These are phyloP conservation scores for Ectobius pallidus DNA, from an alignment of 2,888 invertebrate species.

Conservation along the genomic window DNA sequence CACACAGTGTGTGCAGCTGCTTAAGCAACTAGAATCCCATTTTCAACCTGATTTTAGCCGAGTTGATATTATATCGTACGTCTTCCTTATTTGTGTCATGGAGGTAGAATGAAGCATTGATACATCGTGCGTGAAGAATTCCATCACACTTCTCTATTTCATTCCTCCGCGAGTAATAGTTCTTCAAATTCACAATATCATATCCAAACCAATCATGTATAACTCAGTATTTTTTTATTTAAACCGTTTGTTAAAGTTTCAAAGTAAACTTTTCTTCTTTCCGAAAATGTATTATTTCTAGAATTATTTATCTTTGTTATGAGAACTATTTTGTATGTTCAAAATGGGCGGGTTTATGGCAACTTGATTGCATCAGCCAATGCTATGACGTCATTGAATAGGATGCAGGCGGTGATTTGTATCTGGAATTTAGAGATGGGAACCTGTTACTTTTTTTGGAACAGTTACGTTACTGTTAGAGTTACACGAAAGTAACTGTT, in stretches of 20 bases:
- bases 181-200: too few species aligned
- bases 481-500: too few species aligned
- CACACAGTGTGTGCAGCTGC: conserved; percentile 75
- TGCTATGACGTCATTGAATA: conserved; percentile 7
- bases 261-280: too few species aligned
- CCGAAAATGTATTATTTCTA: not conserved
- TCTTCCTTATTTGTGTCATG: conserved; percentile 52
- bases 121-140: not conserved
- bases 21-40: conserved; percentile 76
- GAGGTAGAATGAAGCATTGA: conserved; percentile 50
- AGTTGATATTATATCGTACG: conserved; percentile 55
- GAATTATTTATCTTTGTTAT: not conserved
- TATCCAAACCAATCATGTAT: too few species aligned
- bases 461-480: too few species aligned
- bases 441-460: too few species aligned
- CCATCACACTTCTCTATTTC: not conserved
- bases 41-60: conserved; percentile 64
- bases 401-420: too few species aligned
- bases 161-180: conserved; percentile 10
- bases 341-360: not conserved
- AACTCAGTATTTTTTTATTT: too few species aligned
- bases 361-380: conserved; percentile 18
- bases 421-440: too few species aligned
- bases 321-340: not conserved
- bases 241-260: too few species aligned